These are phyloP conservation scores for Miichthys miiuy DNA, from an alignment of 2,797 vertebrate species.

Conservation along the genomic window DNA sequence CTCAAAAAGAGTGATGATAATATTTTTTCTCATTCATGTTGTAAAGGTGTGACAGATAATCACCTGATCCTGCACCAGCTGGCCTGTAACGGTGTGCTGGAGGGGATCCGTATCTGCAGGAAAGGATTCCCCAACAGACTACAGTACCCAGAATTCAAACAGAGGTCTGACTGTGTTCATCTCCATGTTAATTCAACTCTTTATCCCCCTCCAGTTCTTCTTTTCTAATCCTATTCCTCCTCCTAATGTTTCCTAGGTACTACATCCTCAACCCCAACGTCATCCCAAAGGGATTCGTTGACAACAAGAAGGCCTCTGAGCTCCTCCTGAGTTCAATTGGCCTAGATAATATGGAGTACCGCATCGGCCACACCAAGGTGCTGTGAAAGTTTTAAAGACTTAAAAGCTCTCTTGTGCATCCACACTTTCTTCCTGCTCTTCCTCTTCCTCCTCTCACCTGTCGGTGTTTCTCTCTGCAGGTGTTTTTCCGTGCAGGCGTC, in stretches of 20 bases:
- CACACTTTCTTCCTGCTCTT: background rate
- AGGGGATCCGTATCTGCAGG: conserved; percentile 86
- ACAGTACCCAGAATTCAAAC: conserved; percentile 86
- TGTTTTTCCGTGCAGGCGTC: conserved; percentile 82
- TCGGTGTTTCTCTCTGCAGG: conserved; percentile 45
- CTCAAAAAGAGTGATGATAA: background rate
- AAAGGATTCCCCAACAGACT: conserved; percentile 87
- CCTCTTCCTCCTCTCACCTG: background rate
- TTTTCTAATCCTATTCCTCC: background rate
- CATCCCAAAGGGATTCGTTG: conserved; percentile 82
- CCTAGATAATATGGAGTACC: conserved; percentile 77
- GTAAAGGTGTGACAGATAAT: conserved; percentile 81
- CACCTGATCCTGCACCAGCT: conserved; percentile 85
- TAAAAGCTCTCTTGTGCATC: no score
- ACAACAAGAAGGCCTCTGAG: conserved; percentile 84
- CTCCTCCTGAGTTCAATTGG: conserved; percentile 74
- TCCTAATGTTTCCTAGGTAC: conserved; percentile 69
- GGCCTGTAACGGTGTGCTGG: conserved; percentile 83
- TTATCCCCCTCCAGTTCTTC: background rate
- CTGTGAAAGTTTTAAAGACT: no score
- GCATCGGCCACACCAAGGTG: conserved; percentile 77
- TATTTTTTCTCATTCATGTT: conserved; percentile 10
- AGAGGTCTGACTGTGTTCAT: conserved; percentile 69
- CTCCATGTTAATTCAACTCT: background rate
- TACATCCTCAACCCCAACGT: conserved; percentile 84